Base-by-base conservation (phyloP, 2,113 vertebrate genomes). In the Urocitellus parryii region DNA sequence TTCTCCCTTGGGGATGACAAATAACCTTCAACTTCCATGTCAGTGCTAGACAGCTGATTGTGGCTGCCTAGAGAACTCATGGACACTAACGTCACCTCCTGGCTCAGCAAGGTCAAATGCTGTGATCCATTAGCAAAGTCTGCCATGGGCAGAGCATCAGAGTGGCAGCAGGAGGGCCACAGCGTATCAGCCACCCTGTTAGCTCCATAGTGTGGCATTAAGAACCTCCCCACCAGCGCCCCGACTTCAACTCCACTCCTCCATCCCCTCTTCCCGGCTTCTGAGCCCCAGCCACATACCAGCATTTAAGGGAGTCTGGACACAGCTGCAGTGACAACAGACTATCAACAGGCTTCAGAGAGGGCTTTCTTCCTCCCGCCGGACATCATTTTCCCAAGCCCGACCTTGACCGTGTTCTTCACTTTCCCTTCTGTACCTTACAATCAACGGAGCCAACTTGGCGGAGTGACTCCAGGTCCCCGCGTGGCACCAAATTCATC, bases 121-220 rank as follows among this genome's bases (percentile, higher is more conserved):
- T 88, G 68, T 37, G 48, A 32, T 88, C 16, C 18, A 94, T 88
- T 79, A 79, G 85, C 42, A 32, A 94, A 73, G 88, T 84, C 94
- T 97, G 91, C 42, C 14, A 1, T 1, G 7, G 88, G n/a, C 10
- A 18, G 61, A 25, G 39, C 29, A 17, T 1, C 76, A 56, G 24
- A 81, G 65, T 5, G 1, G 45, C 14, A 8, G 18, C 2, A 1
- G 0, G 61, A 3, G 2, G 4, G 9, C 61, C 61, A 25, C 34
- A 39, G 53, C 5, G 53, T 20, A 4, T 14, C 1, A 37, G 37
- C 16, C n/a, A 25, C 29, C 24, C 42, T 16, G 14, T 70, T 32
- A 79, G 56, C 45, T 13, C 79, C 72, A 25, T 2, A 17, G 18
- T 2, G 1, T 65, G 65, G n/a, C 24, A 32, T 78, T 29, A 67